Base-by-base conservation (phyloP, 2,797 vertebrate species). In the Astyanax mexicanus region DNA sequence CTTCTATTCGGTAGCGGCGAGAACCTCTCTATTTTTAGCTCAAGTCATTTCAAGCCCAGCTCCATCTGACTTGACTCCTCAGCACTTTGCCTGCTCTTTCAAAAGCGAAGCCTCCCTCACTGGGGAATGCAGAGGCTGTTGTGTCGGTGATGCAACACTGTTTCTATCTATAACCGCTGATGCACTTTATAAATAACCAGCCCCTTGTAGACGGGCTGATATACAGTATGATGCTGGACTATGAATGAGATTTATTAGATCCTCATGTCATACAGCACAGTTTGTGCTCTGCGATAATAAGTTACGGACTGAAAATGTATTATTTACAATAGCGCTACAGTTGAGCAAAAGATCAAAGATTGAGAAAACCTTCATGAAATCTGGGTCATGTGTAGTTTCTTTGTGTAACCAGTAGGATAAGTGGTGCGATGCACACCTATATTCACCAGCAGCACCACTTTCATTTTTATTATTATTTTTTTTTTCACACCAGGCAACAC, bases 21-120 rank as follows among this genome's bases (percentile, higher is more conserved):
- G 74, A 42, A 37, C 57, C 21, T 38, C 6, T 69, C 65, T 77
- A 72, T 82, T 71, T 80, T 67, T 80, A 81, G 42, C 55, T 54
- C 37, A 37, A 61, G 49, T 72, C 44, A 40, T 74, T 79, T 55
- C 71, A 45, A 54, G 47, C 71, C 27, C 27, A 12, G 47, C 47
- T 67, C 27, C 15, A 19, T 81, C 49, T 64, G 23, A 21, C 4
- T 21, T 49, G 57, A 35, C 35, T 47, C 71, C 58, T 79, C 82
- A 78, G 80, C 74, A 75, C 64, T 78, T 81, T 79, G 21, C 40
- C 3, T 38, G 35, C 66, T 71, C 54, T 11, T 69, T 76, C 60
- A 72, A 70, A 81, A 38, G 21, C 9, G 58, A 19, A 45, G 61
- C 54, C 68, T 73, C 65, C 40, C 42, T 6, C 37, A 35, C n/a